Evolutionary conservation across 2,113 vertebrate species (phyloP).

Genomic region (Apodemus speciosus): DNA sequence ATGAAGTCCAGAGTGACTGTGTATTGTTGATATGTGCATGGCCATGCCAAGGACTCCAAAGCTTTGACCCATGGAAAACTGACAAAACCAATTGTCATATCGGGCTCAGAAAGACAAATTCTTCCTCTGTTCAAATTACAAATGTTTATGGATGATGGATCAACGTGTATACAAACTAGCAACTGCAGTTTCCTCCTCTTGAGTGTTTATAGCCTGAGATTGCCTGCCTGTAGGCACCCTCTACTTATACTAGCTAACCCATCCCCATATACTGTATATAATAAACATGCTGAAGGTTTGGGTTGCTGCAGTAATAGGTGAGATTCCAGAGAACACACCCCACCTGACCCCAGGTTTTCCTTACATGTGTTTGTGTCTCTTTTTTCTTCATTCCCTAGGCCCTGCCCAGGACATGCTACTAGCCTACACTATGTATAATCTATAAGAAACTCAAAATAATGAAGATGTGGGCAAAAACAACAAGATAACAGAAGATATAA

Average conservation of each 20-base stretch:
- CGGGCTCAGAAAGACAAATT: not conserved
- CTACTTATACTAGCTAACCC: not conserved
- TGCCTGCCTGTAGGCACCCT: not conserved
- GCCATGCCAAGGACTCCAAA: not conserved
- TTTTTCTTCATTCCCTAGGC: not conserved
- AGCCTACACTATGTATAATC: not conserved
- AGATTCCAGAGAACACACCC: not conserved
- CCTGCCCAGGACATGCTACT: not conserved
- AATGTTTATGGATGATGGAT: not conserved
- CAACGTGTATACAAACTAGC: not conserved
- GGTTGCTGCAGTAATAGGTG: not conserved
- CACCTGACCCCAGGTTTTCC: not conserved
- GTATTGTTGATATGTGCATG: not conserved
- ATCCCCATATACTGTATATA: not conserved
- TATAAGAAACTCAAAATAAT: not conserved
- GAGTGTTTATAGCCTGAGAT: not conserved
- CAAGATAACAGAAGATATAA: not conserved
- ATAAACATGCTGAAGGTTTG: not conserved
- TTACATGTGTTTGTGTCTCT: not conserved
- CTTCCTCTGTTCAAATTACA: not conserved
- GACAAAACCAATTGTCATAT: not conserved
- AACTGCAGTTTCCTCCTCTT: not conserved
- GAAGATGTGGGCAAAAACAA: not conserved
- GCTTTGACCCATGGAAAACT: not conserved
- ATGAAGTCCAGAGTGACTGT: not conserved